Base-by-base conservation (phyloP, 2,113 vertebrate genomes). In the Festucalex cinctus region DNA sequence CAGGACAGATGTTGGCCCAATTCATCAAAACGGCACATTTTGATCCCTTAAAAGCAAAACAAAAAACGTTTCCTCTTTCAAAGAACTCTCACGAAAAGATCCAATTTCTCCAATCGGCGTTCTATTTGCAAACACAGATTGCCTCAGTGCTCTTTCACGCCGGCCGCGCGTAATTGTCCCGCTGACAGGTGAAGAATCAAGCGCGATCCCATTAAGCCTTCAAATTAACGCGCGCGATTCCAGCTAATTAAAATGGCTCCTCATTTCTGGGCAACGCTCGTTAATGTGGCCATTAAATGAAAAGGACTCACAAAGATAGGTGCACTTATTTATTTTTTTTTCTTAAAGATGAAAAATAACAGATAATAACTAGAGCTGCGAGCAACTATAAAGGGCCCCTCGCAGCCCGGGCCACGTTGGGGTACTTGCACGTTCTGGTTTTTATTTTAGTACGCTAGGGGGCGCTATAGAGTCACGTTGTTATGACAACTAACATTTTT, bases 101-200 rank as follows among this genome's bases (percentile, higher is more conserved):
- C 1, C 49, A 14, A 13, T 3, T 28, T 16, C 19, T 51, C 20
- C 9, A 22, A n/a, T 51, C 17, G 3, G 17, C 7, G 17, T 54
- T 7, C 22, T 3, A 26, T 54, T 54, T 26, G 22, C 32, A 41
- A 61, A 61, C 8, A 37, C 1, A 37, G n/a, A 35, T 65, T 28
- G 70, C 26, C 65, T 44, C 57, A 54, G 44, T 41, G 24, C 26
- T 58, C 20, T 37, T 37, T 62, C 44, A 28, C 1, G n/a, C n/a
- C n/a, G n/a, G 5, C 1, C 39, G 74, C 39, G 60, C 54, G 22
- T 60, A 70, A 78, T 14, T 67, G 51, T 75, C 70, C 39, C 76
- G 70, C 24, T 84, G 82, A 82, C 86, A 84, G 80, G 65, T 79
- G 80, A 74, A 78, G 86, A 79, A 88, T 85, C 71, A 67, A 39